Conservation (phyloP, 2,888 invertebrate species). For the Rugalucina vietnamica region DNA sequence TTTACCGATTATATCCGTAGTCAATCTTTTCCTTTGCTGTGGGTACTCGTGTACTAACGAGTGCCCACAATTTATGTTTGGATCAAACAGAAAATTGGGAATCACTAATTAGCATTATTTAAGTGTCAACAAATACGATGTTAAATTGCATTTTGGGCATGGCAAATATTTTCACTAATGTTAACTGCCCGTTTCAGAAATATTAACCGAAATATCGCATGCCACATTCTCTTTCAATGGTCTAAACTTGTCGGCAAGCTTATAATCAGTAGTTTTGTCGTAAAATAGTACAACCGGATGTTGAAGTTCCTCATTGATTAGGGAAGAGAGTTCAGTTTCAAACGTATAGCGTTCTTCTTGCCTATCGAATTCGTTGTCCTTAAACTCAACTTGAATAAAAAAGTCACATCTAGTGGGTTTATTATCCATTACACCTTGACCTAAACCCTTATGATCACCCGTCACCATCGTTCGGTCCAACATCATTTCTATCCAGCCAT, state of each 20-base stretch:
- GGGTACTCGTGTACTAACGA: too few species aligned
- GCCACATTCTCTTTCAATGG: slow-evolving; percentile 65
- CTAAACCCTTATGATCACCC: slow-evolving; percentile 81
- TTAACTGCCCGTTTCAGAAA: too few species aligned
- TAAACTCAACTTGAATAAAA: slow-evolving; percentile 73
- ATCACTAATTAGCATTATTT: too few species aligned
- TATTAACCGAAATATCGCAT: slow-evolving; percentile 73
- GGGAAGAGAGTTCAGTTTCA: slow-evolving; percentile 62
- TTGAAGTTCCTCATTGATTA: slow-evolving; percentile 65
- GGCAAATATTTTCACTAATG: too few species aligned
- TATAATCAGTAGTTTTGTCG: slow-evolving; percentile 49
- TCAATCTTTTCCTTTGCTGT: too few species aligned
- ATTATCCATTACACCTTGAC: slow-evolving; percentile 80
- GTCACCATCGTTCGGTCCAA: slow-evolving; percentile 78
- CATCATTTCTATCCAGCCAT: slow-evolving; percentile 81
- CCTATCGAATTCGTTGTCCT: background rate
- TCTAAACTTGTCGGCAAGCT: slow-evolving; percentile 57
- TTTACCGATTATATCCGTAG: too few species aligned
- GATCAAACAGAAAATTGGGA: too few species aligned
- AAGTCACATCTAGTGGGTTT: slow-evolving; percentile 73
- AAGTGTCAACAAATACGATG: too few species aligned
- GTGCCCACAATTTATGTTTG: too few species aligned
- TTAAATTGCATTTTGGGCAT: too few species aligned
- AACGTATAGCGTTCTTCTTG: slow-evolving; percentile 46
- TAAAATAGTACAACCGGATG: slow-evolving; percentile 66